A percentile compares a stretch with the other conserved stretches of the same genome.
These are phyloP conservation scores for Felis catus DNA, from an alignment of 2,113 vertebrate genomes.

Conservation along the genomic window DNA sequence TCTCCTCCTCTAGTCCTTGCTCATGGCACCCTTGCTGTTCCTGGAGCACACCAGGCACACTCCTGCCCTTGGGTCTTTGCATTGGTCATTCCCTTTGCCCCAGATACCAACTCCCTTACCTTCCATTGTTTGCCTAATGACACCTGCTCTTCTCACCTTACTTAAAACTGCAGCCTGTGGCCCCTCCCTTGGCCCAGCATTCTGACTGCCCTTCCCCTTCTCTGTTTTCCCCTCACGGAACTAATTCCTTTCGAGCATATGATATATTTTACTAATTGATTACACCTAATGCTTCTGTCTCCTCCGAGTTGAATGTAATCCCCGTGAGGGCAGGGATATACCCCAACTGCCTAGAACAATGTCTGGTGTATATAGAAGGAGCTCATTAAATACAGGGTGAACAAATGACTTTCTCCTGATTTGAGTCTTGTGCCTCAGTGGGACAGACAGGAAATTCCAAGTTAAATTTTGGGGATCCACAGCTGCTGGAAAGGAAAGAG, in stretches of 20 bases:
- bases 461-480: background rate
- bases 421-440: background rate
- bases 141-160: background rate
- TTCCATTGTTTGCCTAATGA: background rate
- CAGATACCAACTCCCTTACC: background rate
- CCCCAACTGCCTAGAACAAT: background rate
- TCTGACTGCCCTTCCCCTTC: background rate
- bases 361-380: background rate
- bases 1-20: background rate
- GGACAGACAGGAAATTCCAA: background rate
- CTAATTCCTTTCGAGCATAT: background rate
- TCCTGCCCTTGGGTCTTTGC: background rate
- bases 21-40: too few species aligned
- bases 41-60: rapidly evolving
- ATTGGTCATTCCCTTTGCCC: background rate
- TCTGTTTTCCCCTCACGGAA: background rate
- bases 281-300: background rate
- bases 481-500: background rate
- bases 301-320: background rate
- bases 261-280: background rate
- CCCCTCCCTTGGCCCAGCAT: background rate
- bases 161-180: background rate
- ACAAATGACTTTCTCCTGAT: background rate
- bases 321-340: background rate
- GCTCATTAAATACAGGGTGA: background rate